Base-by-base conservation (phyloP, 2,797 vertebrate genomes). In the Lepus oiostolus region DNA sequence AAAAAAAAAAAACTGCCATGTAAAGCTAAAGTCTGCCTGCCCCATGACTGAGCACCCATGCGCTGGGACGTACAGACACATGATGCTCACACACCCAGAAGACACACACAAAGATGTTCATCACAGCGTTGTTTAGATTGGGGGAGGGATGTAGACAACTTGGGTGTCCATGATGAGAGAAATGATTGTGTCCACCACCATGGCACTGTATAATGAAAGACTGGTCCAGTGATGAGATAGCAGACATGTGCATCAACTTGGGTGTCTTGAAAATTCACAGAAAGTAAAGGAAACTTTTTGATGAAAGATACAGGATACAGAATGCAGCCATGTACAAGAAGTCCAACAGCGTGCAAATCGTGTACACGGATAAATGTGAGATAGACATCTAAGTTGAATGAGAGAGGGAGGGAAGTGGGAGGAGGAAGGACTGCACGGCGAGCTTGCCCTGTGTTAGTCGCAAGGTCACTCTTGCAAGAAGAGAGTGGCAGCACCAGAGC, bases 1-100 rank as follows among this genome's bases (percentile, higher is more conserved):
- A n/a, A n/a, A n/a, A n/a, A n/a, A n/a, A n/a, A n/a, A n/a, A n/a
- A n/a, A n/a, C 1, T 6, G 42, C 4, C 12, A 0, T 2, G 21
- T 12, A 8, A 92, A 28, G 35, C 9, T 16, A 10, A 67, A 4
- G 35, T 17, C 7, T 1, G 13, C 3, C 0, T 0, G 0, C 10
- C 5, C 10, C 22, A 0, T 4, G 11, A 22, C 6, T 42, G 21
- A 26, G 67, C 60, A 7, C 11, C 52, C 65, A 1, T 28, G 4
- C 13, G 5, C 24, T 30, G 10, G 8, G 28, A 38, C 3, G 0
- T 1, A 1, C 3, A 47, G 22, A 2, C 80, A 0, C 26, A 2
- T 30, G 74, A 4, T 16, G 4, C 54, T 71, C 38, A 2, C 0
- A 10, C 28, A 1, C 28, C 0, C 9, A 1, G 47, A 1, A 17